These are phyloP conservation scores for Silurus glanis DNA, from an alignment of 2,113 vertebrate genomes.

Conservation along the genomic window DNA sequence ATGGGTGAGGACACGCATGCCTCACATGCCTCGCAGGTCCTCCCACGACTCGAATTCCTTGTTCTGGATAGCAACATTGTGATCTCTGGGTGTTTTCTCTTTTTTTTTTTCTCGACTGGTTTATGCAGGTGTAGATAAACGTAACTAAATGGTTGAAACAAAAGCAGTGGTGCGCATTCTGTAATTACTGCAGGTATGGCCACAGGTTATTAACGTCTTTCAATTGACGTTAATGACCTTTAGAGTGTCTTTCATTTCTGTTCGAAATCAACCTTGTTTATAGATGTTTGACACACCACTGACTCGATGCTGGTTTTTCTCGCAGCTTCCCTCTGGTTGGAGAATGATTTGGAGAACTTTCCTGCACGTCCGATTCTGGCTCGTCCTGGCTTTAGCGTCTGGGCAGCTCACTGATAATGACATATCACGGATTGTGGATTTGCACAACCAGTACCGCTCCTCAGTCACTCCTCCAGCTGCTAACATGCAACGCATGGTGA, in stretches of 20 bases:
- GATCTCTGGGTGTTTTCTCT: background rate
- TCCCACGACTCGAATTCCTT: background rate
- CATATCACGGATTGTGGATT: conserved; percentile 5
- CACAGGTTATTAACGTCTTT: background rate
- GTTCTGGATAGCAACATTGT: background rate
- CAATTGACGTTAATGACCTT: background rate
- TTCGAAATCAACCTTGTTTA: background rate
- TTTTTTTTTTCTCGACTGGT: background rate
- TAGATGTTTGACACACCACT: background rate
- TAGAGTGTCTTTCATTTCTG: background rate
- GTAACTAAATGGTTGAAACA: too few species aligned
- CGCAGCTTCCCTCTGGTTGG: background rate
- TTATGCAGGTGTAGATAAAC: background rate
- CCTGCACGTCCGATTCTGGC: conserved; percentile 18
- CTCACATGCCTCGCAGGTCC: background rate
- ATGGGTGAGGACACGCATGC: background rate
- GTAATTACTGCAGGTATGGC: background rate
- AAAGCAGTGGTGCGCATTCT: too few species aligned
- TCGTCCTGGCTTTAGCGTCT: background rate
- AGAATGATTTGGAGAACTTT: conserved; percentile 21
- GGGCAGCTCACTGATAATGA: conserved; percentile 15
- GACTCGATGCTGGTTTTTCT: background rate
- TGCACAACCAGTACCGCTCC: conserved; percentile 42
- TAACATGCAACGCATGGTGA: conserved; percentile 50
- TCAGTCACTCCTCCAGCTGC: conserved; percentile 26